Evolutionary conservation across 1,140 invertebrate species (phyloP), one percentile per base, ranked within the genome.

Genomic region (Bombus difficillimus): DNA sequence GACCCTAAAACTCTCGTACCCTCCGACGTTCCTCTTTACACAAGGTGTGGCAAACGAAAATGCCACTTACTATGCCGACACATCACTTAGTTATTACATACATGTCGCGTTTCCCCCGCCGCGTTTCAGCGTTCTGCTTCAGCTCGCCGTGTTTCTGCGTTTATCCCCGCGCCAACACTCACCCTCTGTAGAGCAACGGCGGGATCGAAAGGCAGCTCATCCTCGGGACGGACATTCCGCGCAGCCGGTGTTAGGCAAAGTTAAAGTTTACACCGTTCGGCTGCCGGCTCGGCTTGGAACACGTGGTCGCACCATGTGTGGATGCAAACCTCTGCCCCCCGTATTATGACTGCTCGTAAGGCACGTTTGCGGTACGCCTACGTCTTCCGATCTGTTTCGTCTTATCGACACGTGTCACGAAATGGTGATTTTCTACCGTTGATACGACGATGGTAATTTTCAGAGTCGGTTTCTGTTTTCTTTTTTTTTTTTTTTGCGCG

Each of bases 231-330:
- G 94, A 94, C 94, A 95, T 95, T 95, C 90, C 90, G 92, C 85
- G 89, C 94, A 95, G 91, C 94, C 93, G 94, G 94, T 83, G 93
- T 94, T 77, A 92, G 87, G 93, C 92, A 87, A 93, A 93, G 93
- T 94, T 94, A 89, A 95, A 94, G 91, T 95, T 95, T 95, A 94
- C 93, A 94, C 90, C 90, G 66, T 37, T 68, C 34, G 18, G 18
- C 8, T 22, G 66, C 3, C 18, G 83, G 47, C 15, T 74, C 57
- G 41, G 3, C 59, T 53, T 53, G 87, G 66, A 66, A 69, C 83
- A 88, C 92, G 92, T 93, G 92, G 93, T 93, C 91, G 94, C 93
- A 86, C 92, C 93, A 94, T 92, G 91, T 94, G 93, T 94, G 92
- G 82, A 92, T 88, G 86, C 90, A 89, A 93, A 92, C 85, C 87